Conservation (phyloP, 1,140 invertebrate species). For the Papilio glaucus region DNA sequence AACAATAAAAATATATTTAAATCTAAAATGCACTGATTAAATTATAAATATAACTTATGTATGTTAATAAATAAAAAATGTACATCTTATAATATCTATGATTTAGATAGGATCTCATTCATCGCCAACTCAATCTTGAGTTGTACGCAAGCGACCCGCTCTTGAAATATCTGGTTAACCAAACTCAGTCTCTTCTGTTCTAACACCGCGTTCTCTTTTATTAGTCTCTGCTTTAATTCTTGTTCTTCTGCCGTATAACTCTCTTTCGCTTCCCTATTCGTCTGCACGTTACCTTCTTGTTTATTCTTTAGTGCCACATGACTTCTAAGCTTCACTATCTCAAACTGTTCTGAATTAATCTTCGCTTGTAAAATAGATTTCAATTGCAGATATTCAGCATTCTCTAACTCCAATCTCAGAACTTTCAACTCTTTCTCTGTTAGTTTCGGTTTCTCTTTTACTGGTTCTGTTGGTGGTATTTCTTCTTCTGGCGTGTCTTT, state of each 20-base stretch:
- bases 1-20: conserved; percentile 12
- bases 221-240: conserved; percentile 82
- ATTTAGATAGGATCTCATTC: conserved; percentile 83
- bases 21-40: background rate
- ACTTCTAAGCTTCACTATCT: conserved; percentile 87
- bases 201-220: conserved; percentile 86
- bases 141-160: conserved; percentile 87
- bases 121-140: conserved; percentile 87
- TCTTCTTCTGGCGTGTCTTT: conserved; percentile 51
- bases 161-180: conserved; percentile 86
- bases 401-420: conserved; percentile 86
- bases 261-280: conserved; percentile 81
- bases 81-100: conserved; percentile 46
- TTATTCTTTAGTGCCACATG: conserved; percentile 81
- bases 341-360: conserved; percentile 86
- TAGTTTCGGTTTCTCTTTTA: conserved; percentile 77
- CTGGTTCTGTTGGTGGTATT: conserved; percentile 44
- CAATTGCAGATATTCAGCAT: conserved; percentile 87
- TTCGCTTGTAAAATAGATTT: conserved; percentile 86
- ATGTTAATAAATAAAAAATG: conserved; percentile 16
- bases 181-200: conserved; percentile 87
- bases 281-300: conserved; percentile 72
- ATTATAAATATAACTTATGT: conserved; percentile 1
- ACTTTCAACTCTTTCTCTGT: conserved; percentile 84
- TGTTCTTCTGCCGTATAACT: conserved; percentile 74